Conservation (phyloP, 2,113 vertebrate species). For the Prochilodus magdalenae region DNA sequence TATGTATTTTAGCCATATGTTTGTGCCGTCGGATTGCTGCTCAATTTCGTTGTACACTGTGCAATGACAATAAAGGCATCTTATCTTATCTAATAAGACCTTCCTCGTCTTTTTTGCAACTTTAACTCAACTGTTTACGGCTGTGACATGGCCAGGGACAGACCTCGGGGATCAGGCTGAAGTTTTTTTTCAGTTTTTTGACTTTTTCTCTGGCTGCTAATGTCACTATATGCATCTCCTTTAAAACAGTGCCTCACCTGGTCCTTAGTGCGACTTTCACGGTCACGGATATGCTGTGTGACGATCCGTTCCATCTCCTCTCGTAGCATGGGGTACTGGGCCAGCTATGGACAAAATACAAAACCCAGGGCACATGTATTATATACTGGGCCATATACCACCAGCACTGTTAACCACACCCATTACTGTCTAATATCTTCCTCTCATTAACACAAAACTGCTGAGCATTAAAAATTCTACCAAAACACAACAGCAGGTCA, state of each 20-base stretch:
- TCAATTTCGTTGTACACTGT: too few relatives aligned
- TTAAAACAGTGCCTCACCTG: constrained; percentile 80
- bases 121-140: too few relatives aligned
- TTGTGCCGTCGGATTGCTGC: too few relatives aligned
- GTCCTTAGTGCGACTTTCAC: constrained; percentile 92
- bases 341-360: constrained; percentile 82
- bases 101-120: too few relatives aligned
- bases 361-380: constrained; percentile 52
- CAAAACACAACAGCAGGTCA: background rate
- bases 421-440: background rate
- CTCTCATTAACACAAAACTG: background rate
- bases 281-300: constrained; percentile 94
- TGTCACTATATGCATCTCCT: background rate
- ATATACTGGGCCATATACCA: background rate
- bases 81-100: too few relatives aligned
- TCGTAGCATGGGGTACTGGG: constrained; percentile 93
- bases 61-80: too few relatives aligned
- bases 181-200: too few relatives aligned
- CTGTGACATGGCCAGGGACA: too few relatives aligned
- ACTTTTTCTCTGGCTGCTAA: too few relatives aligned
- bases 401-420: background rate
- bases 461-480: background rate
- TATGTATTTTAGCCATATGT: too few relatives aligned
- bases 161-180: too few relatives aligned
- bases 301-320: constrained; percentile 99